These are phyloP conservation scores for Synaphobranchus kaupii DNA, from an alignment of 2,797 vertebrate genomes.

Conservation along the genomic window DNA sequence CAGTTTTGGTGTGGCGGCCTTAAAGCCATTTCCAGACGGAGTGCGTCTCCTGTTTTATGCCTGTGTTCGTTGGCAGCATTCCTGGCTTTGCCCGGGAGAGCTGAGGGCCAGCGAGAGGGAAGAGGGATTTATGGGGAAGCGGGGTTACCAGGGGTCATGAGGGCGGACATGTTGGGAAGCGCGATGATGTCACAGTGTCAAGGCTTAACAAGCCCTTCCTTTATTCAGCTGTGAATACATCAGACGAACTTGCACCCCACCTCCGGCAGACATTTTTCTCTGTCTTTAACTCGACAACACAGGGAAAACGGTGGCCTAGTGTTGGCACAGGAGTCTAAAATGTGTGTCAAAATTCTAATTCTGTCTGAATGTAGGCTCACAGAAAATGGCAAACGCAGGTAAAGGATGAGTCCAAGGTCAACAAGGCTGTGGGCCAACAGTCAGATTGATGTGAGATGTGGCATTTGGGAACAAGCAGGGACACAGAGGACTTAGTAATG, in stretches of 20 bases:
- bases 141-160: conserved; percentile 40
- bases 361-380: neutral
- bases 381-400: neutral
- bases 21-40: conserved; percentile 73
- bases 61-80: conserved; percentile 72
- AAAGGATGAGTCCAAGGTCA: neutral
- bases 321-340: neutral
- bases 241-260: conserved; percentile 32
- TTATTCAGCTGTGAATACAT: conserved; percentile 44
- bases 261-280: conserved; percentile 37
- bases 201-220: conserved; percentile 38
- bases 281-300: conserved; percentile 43
- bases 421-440: neutral
- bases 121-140: conserved; percentile 30
- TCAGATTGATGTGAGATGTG: neutral
- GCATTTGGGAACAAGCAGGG: neutral
- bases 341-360: neutral
- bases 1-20: conserved; percentile 51
- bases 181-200: conserved; percentile 50
- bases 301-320: conserved; percentile 2
- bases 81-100: conserved; percentile 53
- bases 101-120: conserved; percentile 31
- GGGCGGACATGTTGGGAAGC: conserved; percentile 37
- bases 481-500: neutral
- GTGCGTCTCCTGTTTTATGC: conserved; percentile 69